Conservation (phyloP, 2,113 vertebrate genomes). For the Sphaerodactylus townsendi region DNA sequence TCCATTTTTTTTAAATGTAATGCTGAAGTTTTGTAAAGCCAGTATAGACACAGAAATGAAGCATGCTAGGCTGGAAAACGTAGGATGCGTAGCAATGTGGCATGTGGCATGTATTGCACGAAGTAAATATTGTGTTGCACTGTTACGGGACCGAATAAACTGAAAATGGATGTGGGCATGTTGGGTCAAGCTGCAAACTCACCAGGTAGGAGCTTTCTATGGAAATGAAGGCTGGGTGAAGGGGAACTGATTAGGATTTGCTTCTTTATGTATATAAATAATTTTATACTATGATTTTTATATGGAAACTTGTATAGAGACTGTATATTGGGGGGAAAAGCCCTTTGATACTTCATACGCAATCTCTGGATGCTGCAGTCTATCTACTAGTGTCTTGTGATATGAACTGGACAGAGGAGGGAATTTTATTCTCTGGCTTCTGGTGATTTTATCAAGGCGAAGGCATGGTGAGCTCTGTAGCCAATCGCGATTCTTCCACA, state of each 20-base stretch:
- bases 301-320: constrained; percentile 11
- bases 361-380: accelerated
- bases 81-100: accelerated
- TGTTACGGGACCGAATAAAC: not conserved
- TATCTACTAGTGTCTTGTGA: not conserved
- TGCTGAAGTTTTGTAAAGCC: not conserved
- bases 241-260: not conserved
- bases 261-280: not conserved
- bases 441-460: not conserved
- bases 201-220: not conserved
- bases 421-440: not conserved
- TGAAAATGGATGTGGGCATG: not conserved
- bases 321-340: not conserved
- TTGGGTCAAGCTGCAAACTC: not conserved
- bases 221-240: not conserved
- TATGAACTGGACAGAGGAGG: accelerated
- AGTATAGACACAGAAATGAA: not conserved
- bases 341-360: not conserved
- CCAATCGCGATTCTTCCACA: no score
- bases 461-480: no score
- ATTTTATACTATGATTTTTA: constrained; percentile 6
- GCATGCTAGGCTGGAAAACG: not conserved
- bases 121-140: not conserved
- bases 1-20: not conserved
- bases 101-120: accelerated